Base-by-base conservation (phyloP, 2,113 vertebrate genomes). In the Dendropsophus ebraccatus region DNA sequence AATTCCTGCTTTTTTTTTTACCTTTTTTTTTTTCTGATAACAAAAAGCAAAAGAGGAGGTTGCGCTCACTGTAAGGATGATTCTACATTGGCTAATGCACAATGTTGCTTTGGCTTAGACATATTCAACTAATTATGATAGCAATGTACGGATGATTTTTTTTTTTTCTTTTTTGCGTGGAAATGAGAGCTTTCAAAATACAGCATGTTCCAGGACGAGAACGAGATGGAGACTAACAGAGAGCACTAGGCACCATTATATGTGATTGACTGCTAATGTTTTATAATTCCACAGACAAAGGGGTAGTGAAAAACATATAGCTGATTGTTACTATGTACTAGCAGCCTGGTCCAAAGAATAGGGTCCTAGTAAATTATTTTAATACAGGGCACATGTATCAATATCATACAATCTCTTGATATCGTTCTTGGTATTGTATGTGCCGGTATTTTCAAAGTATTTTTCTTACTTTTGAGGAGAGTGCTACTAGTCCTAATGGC, bases 161-260 rank as follows among this genome's bases (percentile, higher is more conserved):
- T 75, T 75, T 12, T 30, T 14, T 75, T 54, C 3, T 54, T 17
- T 32, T 65, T 72, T 35, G 14, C n/a, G 6, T 41, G 13, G 35
- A 80, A 60, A 70, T 70, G 25, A 82, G 30, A 35, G 62, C 78
- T 81, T 81, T 62, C 37, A 65, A 47, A 81, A 81, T 11, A 45
- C 56, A 80, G n/a, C 56, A 45, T 45, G 54, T 80, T 77, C 52
- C 30, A 62, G 56, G 56, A 81, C 12, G 45, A 41, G 37, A 65
- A 41, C 7, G 14, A 13, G 9, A 35, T 23, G 10, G 14, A 81
- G 35, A 81, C 28, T 47, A 37, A 81, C 35, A 28, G 56, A 62
- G 77, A 80, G 37, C 35, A 62, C 54, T 25, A 47, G 37, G 19
- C 8, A 28, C 56, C 56, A 47, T 23, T 65, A 13, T 30, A 23